Base-by-base conservation (phyloP, 2,888 invertebrate genomes). In the Lumbricus terrestris region DNA sequence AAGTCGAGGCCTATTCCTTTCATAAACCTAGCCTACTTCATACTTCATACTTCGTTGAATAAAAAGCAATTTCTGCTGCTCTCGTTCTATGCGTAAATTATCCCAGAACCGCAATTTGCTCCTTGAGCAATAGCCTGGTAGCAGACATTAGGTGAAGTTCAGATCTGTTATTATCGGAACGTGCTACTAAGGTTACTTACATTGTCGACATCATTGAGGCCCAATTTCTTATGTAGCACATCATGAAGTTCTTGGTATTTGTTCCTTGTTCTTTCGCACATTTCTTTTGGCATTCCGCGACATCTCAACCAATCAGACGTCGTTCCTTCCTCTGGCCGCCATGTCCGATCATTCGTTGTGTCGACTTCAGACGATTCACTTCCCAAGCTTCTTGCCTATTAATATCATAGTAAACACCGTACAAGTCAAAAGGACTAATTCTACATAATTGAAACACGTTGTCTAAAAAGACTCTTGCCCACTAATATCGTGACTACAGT, bases 321-420 rank as follows among this genome's bases (percentile, higher is more conserved):
- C 35, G 85, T 85, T 37, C 85, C 37, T 6, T 85, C 23, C 4
- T 34, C n/a, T 20, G 85, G 34, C 20, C 23, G 35, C 85, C 85
- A 85, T 2, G 16, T 34, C n/a, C 2, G 85, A n/a, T 15, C 35
- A 69, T 35, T 35, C 5, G 34, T 23, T 37, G 85, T 85, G 34
- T 69, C n/a, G 69, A 69, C 69, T 69, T 69, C 11, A 11, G 69
- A n/a, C 85, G 69, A 69, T 8, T 85, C 85, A 18, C 23, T 85
- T 4, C 85, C 85, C 85, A 85, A 85, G 85, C 85, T 85, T 85
- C 85, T 85, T 35, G 35, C 85, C 85, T 85, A 33, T 35, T 5
- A 83, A 83, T 20, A n/a, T n/a, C n/a, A n/a, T n/a, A n/a, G n/a
- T n/a, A n/a, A n/a, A n/a, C n/a, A n/a, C n/a, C n/a, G n/a, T 54